phyloP scores from a whole-genome alignment of 2,113 vertebrate species.

The Poecilia latipinna region DNA sequence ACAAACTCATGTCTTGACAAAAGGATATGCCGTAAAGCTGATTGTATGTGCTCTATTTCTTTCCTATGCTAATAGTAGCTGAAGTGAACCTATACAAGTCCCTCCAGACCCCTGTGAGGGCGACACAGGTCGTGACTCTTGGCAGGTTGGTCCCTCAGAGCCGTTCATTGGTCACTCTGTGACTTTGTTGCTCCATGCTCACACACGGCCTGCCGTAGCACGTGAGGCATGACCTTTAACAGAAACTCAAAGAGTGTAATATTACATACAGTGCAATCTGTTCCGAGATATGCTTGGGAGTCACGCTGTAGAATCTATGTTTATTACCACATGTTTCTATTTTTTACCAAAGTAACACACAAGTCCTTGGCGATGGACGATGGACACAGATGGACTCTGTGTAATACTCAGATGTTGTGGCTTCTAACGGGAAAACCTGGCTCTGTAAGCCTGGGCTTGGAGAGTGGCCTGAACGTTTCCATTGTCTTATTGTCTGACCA shows the following conservation, averaged over 20 bases:
- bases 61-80: no score
- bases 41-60: no score
- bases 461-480: constrained; percentile 61
- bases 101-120: no score
- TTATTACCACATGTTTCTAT: constrained; percentile 63
- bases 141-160: neutral
- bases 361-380: constrained; percentile 29
- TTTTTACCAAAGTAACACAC: constrained; percentile 46
- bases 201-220: neutral
- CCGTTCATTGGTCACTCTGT: neutral
- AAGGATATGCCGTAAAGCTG: no score
- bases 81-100: no score
- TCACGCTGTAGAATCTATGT: constrained; percentile 32
- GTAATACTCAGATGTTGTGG: constrained; percentile 20
- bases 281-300: constrained; percentile 29
- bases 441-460: constrained; percentile 39
- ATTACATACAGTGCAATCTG: constrained; percentile 11
- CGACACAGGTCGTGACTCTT: no score
- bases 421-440: constrained; percentile 33
- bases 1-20: no score
- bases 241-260: constrained; percentile 6
- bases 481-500: constrained; percentile 67
- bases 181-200: neutral
- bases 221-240: constrained; percentile 3
- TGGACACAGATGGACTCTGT: no score